Base-by-base conservation (phyloP, 2,797 vertebrate species). In the Cetoscarus ocellatus region DNA sequence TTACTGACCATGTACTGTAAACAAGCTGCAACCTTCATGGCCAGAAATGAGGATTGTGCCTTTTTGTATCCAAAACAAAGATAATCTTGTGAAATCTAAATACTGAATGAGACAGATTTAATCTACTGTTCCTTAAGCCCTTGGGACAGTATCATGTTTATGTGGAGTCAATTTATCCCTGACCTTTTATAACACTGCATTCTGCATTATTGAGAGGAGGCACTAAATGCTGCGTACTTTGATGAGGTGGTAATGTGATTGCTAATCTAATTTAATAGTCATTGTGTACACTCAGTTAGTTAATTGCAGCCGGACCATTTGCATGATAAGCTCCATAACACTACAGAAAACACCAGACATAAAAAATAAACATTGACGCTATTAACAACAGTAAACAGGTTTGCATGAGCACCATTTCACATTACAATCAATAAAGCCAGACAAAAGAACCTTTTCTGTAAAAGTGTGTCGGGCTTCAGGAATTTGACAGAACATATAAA, bases 261-360 rank as follows among this genome's bases (percentile, higher is more conserved):
- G 86, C 88, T 89, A 88, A 91, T 93, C 86, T 89, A 90, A 91
- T 93, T 91, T 83, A 88, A 91, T 91, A 88, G 77, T 89, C 77
- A 27, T 27, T 82, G 67, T 75, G 78, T 76, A 84, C 85, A 85
- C 70, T 78, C 66, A 80, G 88, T 89, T 89, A 84, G 82, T 86
- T 89, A 89, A 91, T 89, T 89, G 83, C 72, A 81, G 82, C 75
- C 54, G 75, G 79, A 77, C 84, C 88, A 90, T 92, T 93, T 92
- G 79, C 52, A n/a, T 83, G 84, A 88, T 87, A 89, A 82, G 84
- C 77, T 88, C 72, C 53, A 66, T 5, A 7, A 65, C 75, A 65
- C 60, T 54, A 42, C 64, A 55, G 70, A 86, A 89, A 86, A 91
- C 86, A 86, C 85, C 49, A 79, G 82, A 79, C 68, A 45, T 87